Base-by-base conservation (phyloP, 1,140 invertebrate species). In the Drosophila albomicans region DNA sequence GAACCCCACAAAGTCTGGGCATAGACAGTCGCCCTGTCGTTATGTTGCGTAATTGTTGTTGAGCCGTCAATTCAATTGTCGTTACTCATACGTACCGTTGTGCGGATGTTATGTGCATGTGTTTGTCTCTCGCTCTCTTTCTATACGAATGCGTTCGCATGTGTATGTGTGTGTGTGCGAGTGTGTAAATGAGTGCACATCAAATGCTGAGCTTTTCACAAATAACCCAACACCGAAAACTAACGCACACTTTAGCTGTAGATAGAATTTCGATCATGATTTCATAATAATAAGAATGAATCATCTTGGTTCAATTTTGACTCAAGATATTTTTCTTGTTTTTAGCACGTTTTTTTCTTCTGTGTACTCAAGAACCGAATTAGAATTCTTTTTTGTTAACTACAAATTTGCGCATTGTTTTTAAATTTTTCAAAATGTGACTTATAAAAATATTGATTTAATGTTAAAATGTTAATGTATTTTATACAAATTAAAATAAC, bases 41-140 rank as follows among this genome's bases (percentile, higher is more conserved):
- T 61, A 48, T 56, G 73, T 86, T 86, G 72, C 78, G 79, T 77
- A 86, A 86, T 86, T 82, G 75, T 73, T 86, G 79, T 82, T 87
- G 79, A 86, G 81, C 82, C 81, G 82, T 88, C 82, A 86, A 86
- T 86, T 86, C 79, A 86, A 87, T 86, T 82, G 82, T 87, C 82
- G 72, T 87, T 87, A 87, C 84, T 86, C 82, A 86, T 86, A 86
- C 82, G 82, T 79, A 74, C 82, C 79, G 82, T 87, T 74, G 82
- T 73, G 62, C 82, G 75, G 79, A 78, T 81, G 73, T 87, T 73
- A 28, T 61, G 46, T 65, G 38, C 48, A 49, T 64, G 15, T 72
- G 11, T 46, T 8, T 49, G 11, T 20, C 16, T 28, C 20, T 25
- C 20, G 20, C 20, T 25, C 20, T 25, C 20, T 25, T 25, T 25